Evolutionary conservation across 2,797 vertebrate species (phyloP).

Genomic region (Epinephelus awoara): DNA sequence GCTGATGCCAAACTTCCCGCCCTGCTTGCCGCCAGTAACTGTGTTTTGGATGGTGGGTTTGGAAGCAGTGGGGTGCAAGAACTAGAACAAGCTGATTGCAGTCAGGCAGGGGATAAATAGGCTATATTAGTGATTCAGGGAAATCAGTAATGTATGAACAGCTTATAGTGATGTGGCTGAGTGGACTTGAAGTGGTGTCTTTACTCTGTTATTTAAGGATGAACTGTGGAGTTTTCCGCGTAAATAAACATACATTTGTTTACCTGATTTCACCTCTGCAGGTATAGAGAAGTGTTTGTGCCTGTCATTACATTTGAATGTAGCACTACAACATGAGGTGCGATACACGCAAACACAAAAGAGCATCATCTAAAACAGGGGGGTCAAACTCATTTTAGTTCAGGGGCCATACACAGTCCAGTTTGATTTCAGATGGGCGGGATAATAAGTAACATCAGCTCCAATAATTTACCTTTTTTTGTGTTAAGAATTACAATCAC

Average conservation of each 20-base stretch:
- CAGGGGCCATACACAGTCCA: too few species aligned
- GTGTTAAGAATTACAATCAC: too few species aligned
- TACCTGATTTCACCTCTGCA: not conserved
- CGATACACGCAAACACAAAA: too few species aligned
- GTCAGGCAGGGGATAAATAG: not conserved
- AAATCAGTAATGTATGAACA: conserved; percentile 3
- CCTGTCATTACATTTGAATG: not conserved
- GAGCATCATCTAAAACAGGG: too few species aligned
- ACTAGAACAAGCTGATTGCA: not conserved
- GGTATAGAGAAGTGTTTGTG: not conserved
- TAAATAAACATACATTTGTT: not conserved
- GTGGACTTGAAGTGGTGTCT: not conserved
- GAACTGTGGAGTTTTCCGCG: not conserved
- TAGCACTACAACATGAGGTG: not conserved
- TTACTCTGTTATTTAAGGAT: not conserved
- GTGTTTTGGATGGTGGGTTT: not conserved
- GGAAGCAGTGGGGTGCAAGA: not conserved
- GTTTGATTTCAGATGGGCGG: too few species aligned
- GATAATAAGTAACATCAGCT: too few species aligned
- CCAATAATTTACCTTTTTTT: too few species aligned
- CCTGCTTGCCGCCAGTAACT: not conserved
- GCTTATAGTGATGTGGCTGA: not conserved
- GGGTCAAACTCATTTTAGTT: too few species aligned
- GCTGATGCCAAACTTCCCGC: not conserved
- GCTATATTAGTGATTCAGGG: not conserved